phyloP scores from a whole-genome alignment of 2,888 invertebrate species.

The Emmelina monodactyla region DNA sequence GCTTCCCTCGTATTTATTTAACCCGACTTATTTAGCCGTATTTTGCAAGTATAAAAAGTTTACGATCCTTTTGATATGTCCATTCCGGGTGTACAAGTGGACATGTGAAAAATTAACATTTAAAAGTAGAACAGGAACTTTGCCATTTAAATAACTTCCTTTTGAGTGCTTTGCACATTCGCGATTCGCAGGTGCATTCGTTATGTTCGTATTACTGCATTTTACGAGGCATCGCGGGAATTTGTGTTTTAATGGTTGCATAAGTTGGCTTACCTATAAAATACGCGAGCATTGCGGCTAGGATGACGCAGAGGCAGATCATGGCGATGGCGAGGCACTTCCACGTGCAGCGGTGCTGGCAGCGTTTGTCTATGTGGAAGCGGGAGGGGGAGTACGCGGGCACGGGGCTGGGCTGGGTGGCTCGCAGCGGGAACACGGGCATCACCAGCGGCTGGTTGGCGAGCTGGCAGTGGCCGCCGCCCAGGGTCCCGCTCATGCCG shows the following conservation, averaged over 20 bases:
- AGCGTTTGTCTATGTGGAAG: constrained; percentile 94
- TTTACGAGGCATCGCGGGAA: neutral
- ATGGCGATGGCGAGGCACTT: constrained; percentile 94
- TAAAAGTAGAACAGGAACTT: neutral
- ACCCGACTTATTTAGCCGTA: too few species aligned
- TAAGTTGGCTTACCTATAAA: constrained; percentile 96
- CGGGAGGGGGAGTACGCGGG: constrained; percentile 85
- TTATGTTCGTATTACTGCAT: neutral
- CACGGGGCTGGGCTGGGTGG: constrained; percentile 83
- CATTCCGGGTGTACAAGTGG: too few species aligned
- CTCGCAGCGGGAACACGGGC: constrained; percentile 87
- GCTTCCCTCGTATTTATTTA: too few species aligned
- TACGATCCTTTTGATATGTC: too few species aligned
- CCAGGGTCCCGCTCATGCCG: constrained; percentile 70
- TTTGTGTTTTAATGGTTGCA: neutral
- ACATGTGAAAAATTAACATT: constrained; percentile 1
- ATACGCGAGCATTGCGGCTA: constrained; percentile 93
- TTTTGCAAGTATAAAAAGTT: too few species aligned
- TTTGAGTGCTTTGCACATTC: constrained; percentile 1
- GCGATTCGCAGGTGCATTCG: neutral
- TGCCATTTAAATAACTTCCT: neutral
- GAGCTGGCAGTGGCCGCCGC: constrained; percentile 73
- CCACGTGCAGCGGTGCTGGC: constrained; percentile 95
- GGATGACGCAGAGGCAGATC: constrained; percentile 87
- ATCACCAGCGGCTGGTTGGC: constrained; percentile 81